Evolutionary conservation across 2,797 vertebrate species (phyloP), one percentile per base, ranked within the genome.

Genomic region (Helarctos malayanus): DNA sequence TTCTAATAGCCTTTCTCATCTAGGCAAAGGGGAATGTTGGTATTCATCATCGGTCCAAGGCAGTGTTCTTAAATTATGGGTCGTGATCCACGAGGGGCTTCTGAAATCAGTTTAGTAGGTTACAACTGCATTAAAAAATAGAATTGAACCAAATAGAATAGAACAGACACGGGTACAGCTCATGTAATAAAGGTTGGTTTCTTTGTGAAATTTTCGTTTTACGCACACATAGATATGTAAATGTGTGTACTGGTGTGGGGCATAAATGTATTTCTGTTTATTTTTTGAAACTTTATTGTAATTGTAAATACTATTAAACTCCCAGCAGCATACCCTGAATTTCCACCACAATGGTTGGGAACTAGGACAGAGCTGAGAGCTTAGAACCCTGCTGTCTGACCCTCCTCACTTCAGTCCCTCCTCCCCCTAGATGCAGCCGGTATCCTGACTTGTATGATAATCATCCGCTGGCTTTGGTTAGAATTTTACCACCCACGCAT

Each of bases 281-380:
- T 57, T 71, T 91, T 92, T 92, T 56, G 35, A 86, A 76, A 15
- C 21, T 91, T 82, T 95, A 75, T 79, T 78, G 95, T 95, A 89
- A 59, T 56, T 97, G n/a, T 87, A 96, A 65, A 69, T 81, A 59
- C 15, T 61, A 76, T 86, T 63, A 84, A 93, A 47, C 38, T 78
- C 7, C 16, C 8, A 52, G 80, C 38, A 84, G 49, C 29, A 35
- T 73, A 59, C 52, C 32, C 56, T 71, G 54, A 76, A 57, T n/a
- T 82, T 49, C 18, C 15, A 63, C 11, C n/a, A 32, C 23, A n/a
- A 2, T 0, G 4, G 27, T 14, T 47, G 25, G 75, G 68, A 90
- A n/a, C 59, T 2, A 54, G 27, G 61, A 78, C 47, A 54, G 2
- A 76, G n/a, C n/a, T 0, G 0, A 38, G 41, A 7, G 27, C 83